Conservation (phyloP, 30 jellyfish, hydroid and myxozoan genomes). For the Haliclystus octoradiatus region DNA sequence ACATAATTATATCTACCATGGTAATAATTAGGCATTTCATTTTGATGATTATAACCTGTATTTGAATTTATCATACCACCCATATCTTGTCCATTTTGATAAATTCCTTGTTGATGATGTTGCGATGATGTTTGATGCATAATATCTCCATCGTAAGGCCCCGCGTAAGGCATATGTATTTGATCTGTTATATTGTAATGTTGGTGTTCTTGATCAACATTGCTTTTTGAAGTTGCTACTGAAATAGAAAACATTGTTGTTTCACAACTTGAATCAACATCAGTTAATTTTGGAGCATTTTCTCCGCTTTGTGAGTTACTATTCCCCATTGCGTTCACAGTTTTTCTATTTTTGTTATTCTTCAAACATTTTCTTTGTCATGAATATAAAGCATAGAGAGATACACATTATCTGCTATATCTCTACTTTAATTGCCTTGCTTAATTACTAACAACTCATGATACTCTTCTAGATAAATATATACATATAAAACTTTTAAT, state of each 20-base stretch:
- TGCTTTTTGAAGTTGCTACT: conserved; percentile 28
- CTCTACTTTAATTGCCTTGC: too few species aligned
- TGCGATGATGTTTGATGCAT: neutral
- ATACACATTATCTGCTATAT: too few species aligned
- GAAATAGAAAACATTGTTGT: conserved; percentile 70
- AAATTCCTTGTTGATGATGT: neutral
- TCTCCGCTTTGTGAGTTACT: too few species aligned
- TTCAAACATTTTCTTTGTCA: too few species aligned
- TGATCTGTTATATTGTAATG: conserved; percentile 9
- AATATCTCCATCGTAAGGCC: conserved; percentile 7
- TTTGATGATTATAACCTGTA: neutral
- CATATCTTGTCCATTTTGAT: neutral
- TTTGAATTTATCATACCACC: neutral
- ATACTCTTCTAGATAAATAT: too few species aligned
- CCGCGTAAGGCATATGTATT: conserved; percentile 17
- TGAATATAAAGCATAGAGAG: too few species aligned
- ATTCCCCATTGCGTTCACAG: too few species aligned
- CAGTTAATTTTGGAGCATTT: conserved; percentile 3
- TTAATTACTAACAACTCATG: too few species aligned
- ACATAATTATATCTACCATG: neutral
- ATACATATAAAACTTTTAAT: too few species aligned
- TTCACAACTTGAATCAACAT: conserved; percentile 61
- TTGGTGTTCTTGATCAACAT: conserved; percentile 14
- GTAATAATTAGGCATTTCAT: neutral
- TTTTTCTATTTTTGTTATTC: too few species aligned